phyloP scores from a whole-genome alignment of 2,113 vertebrate species.

The Dicentrarchus labrax region DNA sequence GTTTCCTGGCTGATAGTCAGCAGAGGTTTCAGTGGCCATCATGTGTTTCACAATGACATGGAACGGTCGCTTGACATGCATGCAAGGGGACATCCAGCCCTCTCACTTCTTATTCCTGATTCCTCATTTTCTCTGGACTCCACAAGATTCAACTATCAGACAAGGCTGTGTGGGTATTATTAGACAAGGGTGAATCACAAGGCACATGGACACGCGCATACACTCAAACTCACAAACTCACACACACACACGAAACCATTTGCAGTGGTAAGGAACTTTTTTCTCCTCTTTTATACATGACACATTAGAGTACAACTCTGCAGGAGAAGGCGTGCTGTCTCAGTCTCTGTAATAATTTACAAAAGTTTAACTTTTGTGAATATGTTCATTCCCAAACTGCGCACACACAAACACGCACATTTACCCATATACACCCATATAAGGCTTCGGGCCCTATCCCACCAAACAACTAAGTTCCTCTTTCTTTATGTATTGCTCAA shows the following conservation, averaged over 20 bases:
- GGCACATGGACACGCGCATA: conserved; percentile 39
- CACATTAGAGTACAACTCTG: not conserved
- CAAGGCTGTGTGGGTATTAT: conserved; percentile 69
- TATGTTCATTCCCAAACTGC: conserved; percentile 11
- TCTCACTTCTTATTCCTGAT: conserved; percentile 90
- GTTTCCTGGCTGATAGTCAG: conserved; percentile 78
- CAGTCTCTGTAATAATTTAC: not conserved
- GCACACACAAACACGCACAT: conserved; percentile 28
- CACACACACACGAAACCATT: not conserved
- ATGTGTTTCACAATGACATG: conserved; percentile 86
- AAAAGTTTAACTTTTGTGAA: not conserved
- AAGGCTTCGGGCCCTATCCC: conserved; percentile 62
- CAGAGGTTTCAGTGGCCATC: conserved; percentile 83
- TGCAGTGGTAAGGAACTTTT: conserved; percentile 12
- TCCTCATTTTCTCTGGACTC: conserved; percentile 85
- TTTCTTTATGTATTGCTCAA: conserved; percentile 87
- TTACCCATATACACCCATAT: conserved; percentile 52
- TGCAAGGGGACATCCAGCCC: conserved; percentile 79
- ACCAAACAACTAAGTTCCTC: conserved; percentile 81
- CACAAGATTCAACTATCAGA: conserved; percentile 68
- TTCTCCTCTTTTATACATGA: not conserved
- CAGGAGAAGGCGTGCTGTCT: not conserved
- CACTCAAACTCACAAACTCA: not conserved
- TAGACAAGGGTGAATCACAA: conserved; percentile 76
- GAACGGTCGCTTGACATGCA: conserved; percentile 67